Base-by-base conservation (phyloP, 2,797 vertebrate species). In the Sebastes hubbsi region DNA sequence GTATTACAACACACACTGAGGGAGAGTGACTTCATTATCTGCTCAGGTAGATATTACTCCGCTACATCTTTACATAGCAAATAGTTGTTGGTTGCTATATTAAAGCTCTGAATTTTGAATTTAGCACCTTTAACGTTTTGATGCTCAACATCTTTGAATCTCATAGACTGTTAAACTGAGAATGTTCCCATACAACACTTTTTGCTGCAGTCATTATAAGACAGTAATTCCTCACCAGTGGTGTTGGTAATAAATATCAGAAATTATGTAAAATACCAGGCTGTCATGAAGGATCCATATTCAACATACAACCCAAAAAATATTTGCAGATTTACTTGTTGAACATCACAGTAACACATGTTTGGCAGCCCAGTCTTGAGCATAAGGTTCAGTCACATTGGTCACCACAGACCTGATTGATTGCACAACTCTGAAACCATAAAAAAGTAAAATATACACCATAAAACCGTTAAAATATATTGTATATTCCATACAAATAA, bases 381-480 rank as follows among this genome's bases (percentile, higher is more conserved):
- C 61, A 30, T 24, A 75, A 70, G 24, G 13, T 84, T 85, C 71
- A 85, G 67, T 88, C 84, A 86, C 79, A 82, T 73, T 59, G 63
- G 80, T 88, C 87, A 74, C 11, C 25, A 18, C 24, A 82, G 78
- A 83, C 81, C 81, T 72, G 84, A 87, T 80, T 86, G 81, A 87
- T 80, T 86, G 81, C 86, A 86, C 84, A 91, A 84, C 65, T 87
- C 55, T 84, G 61, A 78, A 55, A 84, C 34, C 59, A 80, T 60
- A 58, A 58, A 65, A 46, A 72, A 72, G 30, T 59, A 75, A 72
- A 76, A 49, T 63, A 83, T 10, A 83, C 32, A 78, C 34, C 54
- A 36, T 24, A 38, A 72, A 84, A 78, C 55, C 66, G 2, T 69
- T 52, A 14, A 71, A 82, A 77, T 68, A 80, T 64, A 6, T 46